phyloP scores from a whole-genome alignment of 2,888 invertebrate species.

The Lithophane leautieri region DNA sequence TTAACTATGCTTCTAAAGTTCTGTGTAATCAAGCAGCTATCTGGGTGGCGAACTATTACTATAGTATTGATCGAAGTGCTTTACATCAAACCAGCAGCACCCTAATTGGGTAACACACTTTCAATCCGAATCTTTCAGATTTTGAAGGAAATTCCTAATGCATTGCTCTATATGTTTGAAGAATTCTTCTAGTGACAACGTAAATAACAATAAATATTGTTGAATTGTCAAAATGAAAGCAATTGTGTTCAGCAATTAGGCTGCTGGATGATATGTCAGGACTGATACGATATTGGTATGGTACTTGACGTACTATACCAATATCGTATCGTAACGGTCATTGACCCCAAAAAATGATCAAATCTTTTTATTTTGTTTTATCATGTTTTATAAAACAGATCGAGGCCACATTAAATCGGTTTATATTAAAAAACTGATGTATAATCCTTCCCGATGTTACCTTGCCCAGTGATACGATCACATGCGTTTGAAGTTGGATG shows the following conservation, averaged over 20 bases:
- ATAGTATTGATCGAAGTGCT: not conserved
- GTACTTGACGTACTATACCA: too few relatives aligned
- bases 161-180: not conserved
- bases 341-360: not conserved
- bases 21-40: not conserved
- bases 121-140: not conserved
- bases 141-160: not conserved
- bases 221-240: too few relatives aligned
- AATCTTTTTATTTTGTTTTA: not conserved
- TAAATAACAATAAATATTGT: not conserved
- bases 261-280: not conserved
- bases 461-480: not conserved
- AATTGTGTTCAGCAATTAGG: not conserved
- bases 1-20: not conserved
- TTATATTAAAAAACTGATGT: not conserved
- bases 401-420: not conserved
- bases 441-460: not conserved
- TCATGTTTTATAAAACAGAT: not conserved
- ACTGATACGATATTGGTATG: too few relatives aligned
- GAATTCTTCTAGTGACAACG: not conserved
- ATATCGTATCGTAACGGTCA: too few relatives aligned
- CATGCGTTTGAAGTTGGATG: slow-evolving; percentile 1
- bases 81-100: not conserved
- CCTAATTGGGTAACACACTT: not conserved
- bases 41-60: not conserved